A percentile compares a stretch with the other conserved stretches of the same genome.
These are phyloP conservation scores for Kryphioiulus occultus DNA, from an alignment of 2,888 invertebrate genomes.

Conservation along the genomic window DNA sequence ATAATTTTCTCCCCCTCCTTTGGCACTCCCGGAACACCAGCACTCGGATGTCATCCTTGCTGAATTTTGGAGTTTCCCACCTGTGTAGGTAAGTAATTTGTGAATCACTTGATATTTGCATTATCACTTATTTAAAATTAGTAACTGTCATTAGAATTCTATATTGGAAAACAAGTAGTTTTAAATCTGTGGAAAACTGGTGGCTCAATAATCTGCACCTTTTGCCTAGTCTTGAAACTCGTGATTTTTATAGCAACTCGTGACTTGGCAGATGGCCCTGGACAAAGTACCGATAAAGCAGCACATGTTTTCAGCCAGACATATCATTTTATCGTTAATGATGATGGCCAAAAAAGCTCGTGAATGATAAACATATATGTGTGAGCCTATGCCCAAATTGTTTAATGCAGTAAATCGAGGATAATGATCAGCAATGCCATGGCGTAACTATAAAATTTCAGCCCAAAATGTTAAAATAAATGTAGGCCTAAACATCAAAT, in stretches of 20 bases:
- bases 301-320: constrained; percentile 11
- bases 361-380: neutral
- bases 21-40: constrained; percentile 87
- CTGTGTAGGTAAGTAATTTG: constrained; percentile 51
- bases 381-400: neutral
- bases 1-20: constrained; percentile 77
- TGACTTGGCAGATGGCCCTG: constrained; percentile 45
- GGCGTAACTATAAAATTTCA: neutral
- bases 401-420: neutral
- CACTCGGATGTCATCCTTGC: constrained; percentile 69
- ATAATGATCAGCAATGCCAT: neutral
- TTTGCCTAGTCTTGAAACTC: neutral
- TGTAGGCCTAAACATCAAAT: neutral
- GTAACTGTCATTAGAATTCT: no score
- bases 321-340: neutral
- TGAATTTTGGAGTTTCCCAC: constrained; percentile 59
- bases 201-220: neutral
- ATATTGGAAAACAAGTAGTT: neutral
- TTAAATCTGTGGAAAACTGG: neutral
- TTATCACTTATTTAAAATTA: no score
- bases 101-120: no score
- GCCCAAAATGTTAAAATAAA: neutral
- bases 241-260: constrained; percentile 45
- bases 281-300: constrained; percentile 37
- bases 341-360: neutral